Conservation (phyloP, 2,113 vertebrate genomes). For the Chinchilla lanigera region DNA sequence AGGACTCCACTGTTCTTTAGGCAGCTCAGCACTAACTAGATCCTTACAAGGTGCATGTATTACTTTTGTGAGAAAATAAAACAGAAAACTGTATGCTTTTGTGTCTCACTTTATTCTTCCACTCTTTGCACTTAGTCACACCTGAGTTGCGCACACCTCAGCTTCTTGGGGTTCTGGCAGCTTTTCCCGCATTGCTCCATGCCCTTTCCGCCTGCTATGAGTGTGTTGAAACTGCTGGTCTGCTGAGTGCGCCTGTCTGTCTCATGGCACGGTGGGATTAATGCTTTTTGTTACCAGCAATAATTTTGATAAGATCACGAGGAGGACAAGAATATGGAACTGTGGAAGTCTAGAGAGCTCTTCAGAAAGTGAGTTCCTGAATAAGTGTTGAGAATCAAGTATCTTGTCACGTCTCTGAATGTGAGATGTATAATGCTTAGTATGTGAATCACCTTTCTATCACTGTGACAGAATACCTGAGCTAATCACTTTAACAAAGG, state of each 20-base stretch:
- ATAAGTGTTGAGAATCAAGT: not conserved
- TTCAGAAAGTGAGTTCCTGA: not conserved
- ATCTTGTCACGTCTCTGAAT: not conserved
- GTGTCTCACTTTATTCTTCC: not conserved
- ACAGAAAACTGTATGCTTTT: not conserved
- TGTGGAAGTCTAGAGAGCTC: not conserved
- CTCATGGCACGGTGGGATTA: not conserved
- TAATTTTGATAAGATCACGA: not conserved
- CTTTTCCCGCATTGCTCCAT: not conserved
- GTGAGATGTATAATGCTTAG: not conserved
- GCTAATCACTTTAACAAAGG: not conserved
- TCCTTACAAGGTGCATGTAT: not conserved
- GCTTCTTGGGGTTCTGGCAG: not conserved
- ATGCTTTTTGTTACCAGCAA: not conserved
- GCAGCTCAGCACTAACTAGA: not conserved
- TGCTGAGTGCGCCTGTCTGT: not conserved
- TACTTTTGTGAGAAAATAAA: not conserved
- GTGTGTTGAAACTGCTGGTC: not conserved
- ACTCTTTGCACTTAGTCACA: not conserved
- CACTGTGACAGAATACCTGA: not conserved
- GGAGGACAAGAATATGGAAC: not conserved
- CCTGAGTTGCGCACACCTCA: not conserved
- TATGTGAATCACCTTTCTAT: not conserved
- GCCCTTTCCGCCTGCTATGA: not conserved
- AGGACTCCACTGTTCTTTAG: not conserved